Evolutionary conservation across 2,113 vertebrate species (phyloP).

Genomic region (Numenius arquata): DNA sequence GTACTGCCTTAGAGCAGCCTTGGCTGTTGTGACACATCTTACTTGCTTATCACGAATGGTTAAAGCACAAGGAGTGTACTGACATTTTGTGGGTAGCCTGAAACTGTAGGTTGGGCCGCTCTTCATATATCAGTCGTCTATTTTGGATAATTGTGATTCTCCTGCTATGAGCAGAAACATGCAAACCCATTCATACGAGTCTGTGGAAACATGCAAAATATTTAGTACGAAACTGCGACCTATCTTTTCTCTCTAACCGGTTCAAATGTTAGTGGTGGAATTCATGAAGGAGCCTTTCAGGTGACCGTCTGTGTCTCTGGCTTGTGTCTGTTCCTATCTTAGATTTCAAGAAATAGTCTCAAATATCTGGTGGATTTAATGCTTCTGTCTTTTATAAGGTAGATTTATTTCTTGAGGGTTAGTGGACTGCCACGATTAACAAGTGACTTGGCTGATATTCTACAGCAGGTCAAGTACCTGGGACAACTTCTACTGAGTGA

Average conservation of each 20-base stretch:
- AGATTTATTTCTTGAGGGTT: background rate
- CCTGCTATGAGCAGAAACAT: background rate
- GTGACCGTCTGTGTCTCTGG: accelerated
- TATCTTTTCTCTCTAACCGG: background rate
- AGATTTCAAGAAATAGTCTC: background rate
- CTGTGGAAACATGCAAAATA: background rate
- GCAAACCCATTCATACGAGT: background rate
- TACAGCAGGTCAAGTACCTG: background rate
- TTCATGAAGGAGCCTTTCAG: background rate
- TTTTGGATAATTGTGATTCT: background rate
- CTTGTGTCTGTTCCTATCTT: background rate
- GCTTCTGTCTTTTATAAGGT: accelerated
- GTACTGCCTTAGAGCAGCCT: background rate
- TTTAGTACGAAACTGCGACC: background rate
- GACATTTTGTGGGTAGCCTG: background rate
- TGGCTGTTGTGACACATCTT: background rate
- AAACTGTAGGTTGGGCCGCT: background rate
- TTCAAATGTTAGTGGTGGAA: background rate
- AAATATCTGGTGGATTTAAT: background rate
- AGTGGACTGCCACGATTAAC: background rate
- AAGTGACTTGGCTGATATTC: background rate
- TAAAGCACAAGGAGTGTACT: background rate
- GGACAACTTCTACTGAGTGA: background rate
- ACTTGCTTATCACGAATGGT: background rate
- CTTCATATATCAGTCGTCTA: background rate